A percentile compares a stretch with the other conserved stretches of the same genome.
Evolutionary conservation across 2,888 invertebrate species (phyloP).

Genomic region (Biston stratarius): DNA sequence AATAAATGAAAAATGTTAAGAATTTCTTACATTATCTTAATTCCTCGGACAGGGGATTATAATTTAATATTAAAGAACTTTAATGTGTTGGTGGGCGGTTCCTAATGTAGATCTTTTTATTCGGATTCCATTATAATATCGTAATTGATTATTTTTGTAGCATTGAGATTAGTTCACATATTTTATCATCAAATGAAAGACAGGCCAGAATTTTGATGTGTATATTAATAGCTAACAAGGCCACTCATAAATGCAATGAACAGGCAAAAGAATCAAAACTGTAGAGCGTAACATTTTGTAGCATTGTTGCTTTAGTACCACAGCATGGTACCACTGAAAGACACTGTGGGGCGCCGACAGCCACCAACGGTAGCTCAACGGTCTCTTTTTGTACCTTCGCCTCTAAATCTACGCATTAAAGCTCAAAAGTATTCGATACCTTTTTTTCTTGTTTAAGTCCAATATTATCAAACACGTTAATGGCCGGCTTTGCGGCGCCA

Average conservation of each 20-base stretch:
- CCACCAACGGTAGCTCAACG: constrained; percentile 73
- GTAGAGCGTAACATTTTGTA: constrained; percentile 65
- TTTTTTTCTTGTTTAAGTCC: constrained; percentile 50
- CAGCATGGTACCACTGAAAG: constrained; percentile 77
- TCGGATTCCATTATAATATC: constrained; percentile 35
- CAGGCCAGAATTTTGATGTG: not conserved
- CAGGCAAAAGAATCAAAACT: constrained; percentile 62
- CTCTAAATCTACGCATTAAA: constrained; percentile 34
- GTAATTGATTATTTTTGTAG: constrained; percentile 24
- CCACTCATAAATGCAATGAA: constrained; percentile 48
- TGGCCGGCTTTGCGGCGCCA: constrained; percentile 83
- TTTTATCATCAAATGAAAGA: not conserved
- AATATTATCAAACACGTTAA: constrained; percentile 85
- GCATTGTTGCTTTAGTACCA: constrained; percentile 64
- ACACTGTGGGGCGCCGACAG: constrained; percentile 72
- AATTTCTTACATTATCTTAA: constrained; percentile 59
- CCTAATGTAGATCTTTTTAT: constrained; percentile 55
- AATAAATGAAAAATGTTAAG: constrained; percentile 39
- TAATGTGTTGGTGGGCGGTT: constrained; percentile 46
- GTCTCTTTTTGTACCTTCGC: constrained; percentile 79
- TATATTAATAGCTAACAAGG: constrained; percentile 54
- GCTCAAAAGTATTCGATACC: constrained; percentile 21
- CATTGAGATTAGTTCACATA: constrained; percentile 1
- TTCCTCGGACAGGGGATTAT: constrained; percentile 58
- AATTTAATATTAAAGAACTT: constrained; percentile 47